A percentile compares a stretch with the other conserved stretches of the same genome.
Evolutionary conservation across 2,113 vertebrate species (phyloP).

Genomic region (Chitala chitala): DNA sequence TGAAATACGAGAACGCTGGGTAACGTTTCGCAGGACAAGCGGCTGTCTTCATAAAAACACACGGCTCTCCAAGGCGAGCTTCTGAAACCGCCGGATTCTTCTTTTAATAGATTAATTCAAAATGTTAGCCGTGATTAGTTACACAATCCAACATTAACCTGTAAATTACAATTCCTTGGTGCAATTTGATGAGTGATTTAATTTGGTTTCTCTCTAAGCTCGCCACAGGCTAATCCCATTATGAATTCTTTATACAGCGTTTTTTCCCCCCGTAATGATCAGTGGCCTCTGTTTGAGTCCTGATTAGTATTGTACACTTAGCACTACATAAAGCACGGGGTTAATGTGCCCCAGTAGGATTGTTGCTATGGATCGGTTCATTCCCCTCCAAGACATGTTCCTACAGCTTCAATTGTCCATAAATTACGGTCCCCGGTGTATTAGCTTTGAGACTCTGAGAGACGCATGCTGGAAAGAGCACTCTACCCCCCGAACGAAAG

Average conservation of each 20-base stretch:
- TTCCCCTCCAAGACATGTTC: conserved; percentile 95
- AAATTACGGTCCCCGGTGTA: conserved; percentile 98
- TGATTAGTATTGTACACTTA: conserved; percentile 99
- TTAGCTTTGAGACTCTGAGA: conserved; percentile 88
- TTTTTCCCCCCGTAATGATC: conserved; percentile 98
- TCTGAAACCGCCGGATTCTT: conserved; percentile 61
- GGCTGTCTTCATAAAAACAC: conserved; percentile 52
- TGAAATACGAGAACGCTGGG: background rate
- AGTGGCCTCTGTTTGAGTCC: conserved; percentile 97
- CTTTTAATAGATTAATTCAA: conserved; percentile 83
- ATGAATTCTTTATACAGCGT: conserved; percentile 99
- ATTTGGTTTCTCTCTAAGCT: conserved; percentile 82
- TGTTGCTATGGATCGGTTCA: conserved; percentile 98
- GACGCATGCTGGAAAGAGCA: conserved; percentile 82
- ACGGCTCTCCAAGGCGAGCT: conserved; percentile 70
- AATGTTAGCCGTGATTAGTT: conserved; percentile 98
- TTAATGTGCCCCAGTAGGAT: conserved; percentile 99
- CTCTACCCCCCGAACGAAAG: conserved; percentile 76
- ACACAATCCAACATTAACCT: conserved; percentile 99
- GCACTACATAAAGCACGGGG: conserved; percentile 99
- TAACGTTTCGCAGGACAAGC: conserved; percentile 26
- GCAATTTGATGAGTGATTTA: conserved; percentile 99
- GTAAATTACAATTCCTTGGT: conserved; percentile 99
- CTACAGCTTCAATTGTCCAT: conserved; percentile 99
- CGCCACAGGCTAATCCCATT: conserved; percentile 99